Evolutionary conservation across 2,113 vertebrate genomes (phyloP).

Genomic region (Cinclus cinclus): DNA sequence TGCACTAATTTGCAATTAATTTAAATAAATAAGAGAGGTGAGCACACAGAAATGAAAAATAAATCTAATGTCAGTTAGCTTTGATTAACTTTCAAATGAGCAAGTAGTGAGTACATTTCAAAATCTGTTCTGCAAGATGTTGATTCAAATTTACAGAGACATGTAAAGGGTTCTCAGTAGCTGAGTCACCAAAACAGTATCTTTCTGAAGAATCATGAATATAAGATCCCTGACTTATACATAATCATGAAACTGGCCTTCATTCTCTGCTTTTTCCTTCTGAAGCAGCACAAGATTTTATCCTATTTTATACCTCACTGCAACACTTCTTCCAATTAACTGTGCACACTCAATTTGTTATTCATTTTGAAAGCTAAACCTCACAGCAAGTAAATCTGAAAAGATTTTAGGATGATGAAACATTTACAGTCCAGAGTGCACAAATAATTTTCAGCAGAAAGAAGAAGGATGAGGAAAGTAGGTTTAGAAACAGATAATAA

Average conservation of each 20-base stretch:
- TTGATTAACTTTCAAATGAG: not conserved
- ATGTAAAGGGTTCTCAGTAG: not conserved
- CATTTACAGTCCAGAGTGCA: not conserved
- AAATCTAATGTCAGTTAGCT: not conserved
- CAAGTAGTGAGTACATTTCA: not conserved
- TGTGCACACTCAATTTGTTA: not conserved
- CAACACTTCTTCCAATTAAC: not conserved
- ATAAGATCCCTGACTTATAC: not conserved
- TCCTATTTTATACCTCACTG: not conserved
- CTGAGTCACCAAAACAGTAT: not conserved
- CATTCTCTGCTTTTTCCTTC: not conserved
- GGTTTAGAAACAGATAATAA: not conserved
- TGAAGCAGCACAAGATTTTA: not conserved
- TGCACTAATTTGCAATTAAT: not conserved
- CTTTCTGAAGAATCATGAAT: not conserved
- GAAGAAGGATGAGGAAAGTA: rapidly evolving
- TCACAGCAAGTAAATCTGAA: not conserved
- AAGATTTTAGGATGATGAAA: not conserved
- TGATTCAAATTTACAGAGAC: not conserved
- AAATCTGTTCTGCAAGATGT: not conserved
- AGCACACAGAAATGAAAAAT: not conserved
- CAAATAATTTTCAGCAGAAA: not conserved
- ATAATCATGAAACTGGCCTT: not conserved
- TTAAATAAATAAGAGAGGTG: not conserved
- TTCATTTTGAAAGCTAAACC: not conserved